A percentile compares a stretch with the other conserved stretches of the same genome.
These are phyloP conservation scores for Dromococcyx pavoninus DNA, from an alignment of 2,797 vertebrate species.

Conservation along the genomic window DNA sequence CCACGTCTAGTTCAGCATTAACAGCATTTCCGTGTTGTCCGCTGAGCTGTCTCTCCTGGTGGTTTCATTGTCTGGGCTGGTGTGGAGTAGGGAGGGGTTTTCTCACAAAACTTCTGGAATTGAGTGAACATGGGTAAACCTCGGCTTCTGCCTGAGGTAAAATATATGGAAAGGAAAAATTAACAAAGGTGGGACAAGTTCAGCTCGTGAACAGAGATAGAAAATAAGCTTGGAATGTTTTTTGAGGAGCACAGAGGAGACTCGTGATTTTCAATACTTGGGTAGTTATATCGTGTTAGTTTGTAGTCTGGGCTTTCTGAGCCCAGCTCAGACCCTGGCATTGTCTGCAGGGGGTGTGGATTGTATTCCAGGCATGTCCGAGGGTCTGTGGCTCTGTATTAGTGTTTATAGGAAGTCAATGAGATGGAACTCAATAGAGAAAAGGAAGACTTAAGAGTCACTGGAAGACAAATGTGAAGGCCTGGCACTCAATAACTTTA, in stretches of 20 bases:
- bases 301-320: neutral
- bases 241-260: neutral
- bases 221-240: neutral
- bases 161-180: neutral
- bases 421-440: constrained; percentile 75
- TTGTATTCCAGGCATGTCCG: constrained; percentile 70
- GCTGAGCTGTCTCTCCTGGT: neutral
- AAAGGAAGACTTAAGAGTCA: constrained; percentile 69
- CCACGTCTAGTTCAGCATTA: constrained; percentile 23
- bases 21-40: neutral
- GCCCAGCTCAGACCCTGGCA: neutral
- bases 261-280: rapidly evolving
- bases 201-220: neutral
- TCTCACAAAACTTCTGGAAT: neutral
- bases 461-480: constrained; percentile 74
- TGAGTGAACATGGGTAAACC: neutral
- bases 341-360: constrained; percentile 3
- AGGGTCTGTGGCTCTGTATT: constrained; percentile 65
- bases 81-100: neutral
- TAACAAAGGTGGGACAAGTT: neutral
- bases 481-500: constrained; percentile 68
- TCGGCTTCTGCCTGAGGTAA: neutral
- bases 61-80: constrained; percentile 8
- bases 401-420: constrained; percentile 78
- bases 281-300: rapidly evolving